Conservation (phyloP, 2,113 vertebrate species). For the Oncorhynchus masou region DNA sequence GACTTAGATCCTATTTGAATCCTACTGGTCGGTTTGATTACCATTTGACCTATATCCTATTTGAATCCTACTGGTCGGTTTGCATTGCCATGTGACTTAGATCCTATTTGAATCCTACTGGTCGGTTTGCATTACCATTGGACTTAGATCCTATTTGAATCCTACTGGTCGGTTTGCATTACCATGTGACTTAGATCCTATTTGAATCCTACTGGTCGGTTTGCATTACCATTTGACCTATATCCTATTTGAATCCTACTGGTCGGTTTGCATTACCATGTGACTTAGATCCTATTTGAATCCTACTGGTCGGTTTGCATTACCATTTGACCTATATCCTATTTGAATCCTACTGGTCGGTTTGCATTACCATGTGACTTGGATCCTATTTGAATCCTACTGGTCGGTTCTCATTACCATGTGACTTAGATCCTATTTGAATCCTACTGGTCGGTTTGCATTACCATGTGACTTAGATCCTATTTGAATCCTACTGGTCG, state of each 20-base stretch:
- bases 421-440: no score
- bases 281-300: conserved; percentile 71
- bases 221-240: conserved; percentile 78
- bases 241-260: no score
- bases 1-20: conserved; percentile 65
- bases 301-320: background rate
- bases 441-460: background rate
- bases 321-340: conserved; percentile 69
- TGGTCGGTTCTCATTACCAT: conserved; percentile 70
- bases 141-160: no score
- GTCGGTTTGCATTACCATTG: conserved; percentile 69
- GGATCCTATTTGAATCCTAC: no score
- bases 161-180: conserved; percentile 13
- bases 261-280: conserved; percentile 48
- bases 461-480: conserved; percentile 70
- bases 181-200: conserved; percentile 67
- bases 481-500: no score
- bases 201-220: no score
- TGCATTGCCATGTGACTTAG: conserved; percentile 70
- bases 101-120: no score
- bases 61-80: background rate
- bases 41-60: conserved; percentile 59
- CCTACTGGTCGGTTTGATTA: conserved; percentile 41
- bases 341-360: background rate
- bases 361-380: conserved; percentile 70